Conservation (phyloP, 1,140 invertebrate species). For the Antheraea mylitta region DNA sequence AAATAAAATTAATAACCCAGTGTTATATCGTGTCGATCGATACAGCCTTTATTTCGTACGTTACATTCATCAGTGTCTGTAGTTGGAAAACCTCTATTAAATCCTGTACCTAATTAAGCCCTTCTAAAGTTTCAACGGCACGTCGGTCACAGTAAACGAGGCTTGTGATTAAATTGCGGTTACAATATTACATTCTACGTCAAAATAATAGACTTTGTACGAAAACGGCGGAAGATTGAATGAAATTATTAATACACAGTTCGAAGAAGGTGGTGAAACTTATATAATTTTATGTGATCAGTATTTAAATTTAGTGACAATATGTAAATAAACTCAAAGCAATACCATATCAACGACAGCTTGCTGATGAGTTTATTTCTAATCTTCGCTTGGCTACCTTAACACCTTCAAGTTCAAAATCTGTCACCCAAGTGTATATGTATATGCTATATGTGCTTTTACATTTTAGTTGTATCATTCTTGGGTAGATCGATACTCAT, state of each 20-base stretch:
- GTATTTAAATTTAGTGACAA: too few species aligned
- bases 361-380: too few species aligned
- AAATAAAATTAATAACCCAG: neutral
- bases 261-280: too few species aligned
- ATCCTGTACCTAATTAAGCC: slow-evolving; percentile 6
- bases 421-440: too few species aligned
- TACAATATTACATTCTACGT: neutral
- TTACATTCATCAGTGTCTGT: slow-evolving; percentile 1
- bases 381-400: too few species aligned
- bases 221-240: neutral
- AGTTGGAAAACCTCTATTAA: slow-evolving; percentile 1
- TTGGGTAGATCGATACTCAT: too few species aligned
- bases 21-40: neutral
- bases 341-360: too few species aligned
- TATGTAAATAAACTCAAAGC: too few species aligned
- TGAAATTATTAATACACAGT: neutral
- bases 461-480: too few species aligned
- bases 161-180: slow-evolving; percentile 20
- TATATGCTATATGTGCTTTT: too few species aligned
- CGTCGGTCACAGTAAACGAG: slow-evolving; percentile 1
- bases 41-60: neutral
- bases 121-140: slow-evolving; percentile 27
- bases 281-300: too few species aligned
- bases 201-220: neutral
- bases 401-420: too few species aligned